Conservation (phyloP, 2,113 vertebrate genomes). For the Platichthys stellatus region DNA sequence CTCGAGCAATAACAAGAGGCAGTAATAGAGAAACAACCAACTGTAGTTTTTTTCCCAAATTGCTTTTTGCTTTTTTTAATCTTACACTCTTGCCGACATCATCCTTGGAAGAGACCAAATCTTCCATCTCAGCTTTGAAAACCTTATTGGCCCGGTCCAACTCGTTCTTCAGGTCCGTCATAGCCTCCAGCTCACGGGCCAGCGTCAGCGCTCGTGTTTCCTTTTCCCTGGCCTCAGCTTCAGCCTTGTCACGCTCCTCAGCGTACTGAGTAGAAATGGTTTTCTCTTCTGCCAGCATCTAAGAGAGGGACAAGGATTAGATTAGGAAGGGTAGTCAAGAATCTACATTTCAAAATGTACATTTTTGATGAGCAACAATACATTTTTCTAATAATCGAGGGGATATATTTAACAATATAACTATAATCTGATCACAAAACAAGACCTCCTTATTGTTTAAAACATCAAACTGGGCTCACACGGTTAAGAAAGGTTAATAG, state of each 20-base stretch:
- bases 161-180: conserved; percentile 87
- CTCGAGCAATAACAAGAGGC: no score
- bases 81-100: conserved; percentile 97
- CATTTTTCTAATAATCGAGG: not conserved
- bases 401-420: not conserved
- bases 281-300: conserved; percentile 93
- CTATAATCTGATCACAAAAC: no score
- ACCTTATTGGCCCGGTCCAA: conserved; percentile 92
- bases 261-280: conserved; percentile 80
- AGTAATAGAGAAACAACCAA: not conserved
- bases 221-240: conserved; percentile 90
- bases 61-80: not conserved
- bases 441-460: not conserved
- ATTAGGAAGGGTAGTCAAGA: not conserved
- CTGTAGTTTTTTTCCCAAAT: not conserved
- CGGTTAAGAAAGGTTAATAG: not conserved
- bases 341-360: not conserved
- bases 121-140: conserved; percentile 94
- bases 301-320: not conserved
- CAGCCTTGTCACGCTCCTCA: conserved; percentile 87
- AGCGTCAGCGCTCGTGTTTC: conserved; percentile 86
- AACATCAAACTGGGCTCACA: not conserved
- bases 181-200: conserved; percentile 88
- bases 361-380: not conserved
- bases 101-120: conserved; percentile 95